Conservation (phyloP, 2,888 invertebrate genomes). For the Trilocha varians region DNA sequence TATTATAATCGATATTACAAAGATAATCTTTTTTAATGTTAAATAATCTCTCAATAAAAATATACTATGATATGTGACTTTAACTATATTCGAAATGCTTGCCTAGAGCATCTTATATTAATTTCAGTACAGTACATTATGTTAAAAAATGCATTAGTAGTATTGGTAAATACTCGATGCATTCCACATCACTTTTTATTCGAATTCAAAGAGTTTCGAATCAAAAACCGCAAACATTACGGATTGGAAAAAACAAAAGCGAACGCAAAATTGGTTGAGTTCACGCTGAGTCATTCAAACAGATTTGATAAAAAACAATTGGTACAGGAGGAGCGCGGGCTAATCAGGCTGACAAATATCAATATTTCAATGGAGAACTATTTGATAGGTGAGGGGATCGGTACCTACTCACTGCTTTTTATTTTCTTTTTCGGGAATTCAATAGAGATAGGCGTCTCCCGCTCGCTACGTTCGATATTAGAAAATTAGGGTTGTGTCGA, state of each 20-base stretch:
- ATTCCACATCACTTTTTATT: too few species aligned
- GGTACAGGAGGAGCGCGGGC: conserved; percentile 44
- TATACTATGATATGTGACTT: too few species aligned
- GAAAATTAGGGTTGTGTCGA: conserved; percentile 46
- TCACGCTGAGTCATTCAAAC: conserved; percentile 59
- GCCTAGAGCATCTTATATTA: too few species aligned
- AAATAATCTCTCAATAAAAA: too few species aligned
- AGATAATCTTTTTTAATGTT: too few species aligned
- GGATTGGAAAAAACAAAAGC: conserved; percentile 25
- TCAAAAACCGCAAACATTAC: conserved; percentile 5
- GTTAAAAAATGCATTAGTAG: too few species aligned
- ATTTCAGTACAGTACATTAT: too few species aligned
- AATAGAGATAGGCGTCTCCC: conserved; percentile 67
- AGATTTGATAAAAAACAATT: conserved; percentile 36
- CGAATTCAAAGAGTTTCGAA: too few species aligned
- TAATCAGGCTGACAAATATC: conserved; percentile 71
- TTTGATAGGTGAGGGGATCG: conserved; percentile 44
- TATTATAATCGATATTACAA: too few species aligned
- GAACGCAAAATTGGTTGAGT: conserved; percentile 32
- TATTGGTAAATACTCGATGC: too few species aligned
- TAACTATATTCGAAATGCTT: too few species aligned
- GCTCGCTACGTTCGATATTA: conserved; percentile 54
- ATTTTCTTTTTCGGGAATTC: conserved; percentile 69
- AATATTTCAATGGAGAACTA: conserved; percentile 57
- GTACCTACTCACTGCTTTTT: conserved; percentile 38